Conservation (phyloP, 2,113 vertebrate genomes). For the Eurypyga helias region DNA sequence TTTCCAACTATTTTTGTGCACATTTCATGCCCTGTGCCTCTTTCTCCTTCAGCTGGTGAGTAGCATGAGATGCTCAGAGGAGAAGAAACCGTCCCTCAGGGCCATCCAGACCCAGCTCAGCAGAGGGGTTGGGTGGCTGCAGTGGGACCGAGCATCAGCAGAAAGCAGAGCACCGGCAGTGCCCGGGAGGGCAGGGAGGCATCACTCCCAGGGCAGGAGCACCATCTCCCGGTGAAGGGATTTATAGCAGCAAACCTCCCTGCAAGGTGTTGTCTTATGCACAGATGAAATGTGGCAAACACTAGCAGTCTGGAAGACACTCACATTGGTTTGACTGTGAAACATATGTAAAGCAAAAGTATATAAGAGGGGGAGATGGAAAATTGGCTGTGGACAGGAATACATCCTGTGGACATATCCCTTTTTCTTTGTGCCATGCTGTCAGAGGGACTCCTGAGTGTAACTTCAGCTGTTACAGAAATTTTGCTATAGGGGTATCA, state of each 20-base stretch:
- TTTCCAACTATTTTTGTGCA: background rate
- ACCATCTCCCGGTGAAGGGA: slow-evolving; percentile 50
- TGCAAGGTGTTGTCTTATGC: fast-evolving
- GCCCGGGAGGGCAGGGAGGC: background rate
- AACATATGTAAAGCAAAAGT: background rate
- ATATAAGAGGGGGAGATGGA: background rate
- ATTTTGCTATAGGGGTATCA: background rate
- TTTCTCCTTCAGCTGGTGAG: background rate
- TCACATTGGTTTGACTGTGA: background rate
- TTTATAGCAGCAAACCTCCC: background rate
- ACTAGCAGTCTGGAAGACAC: background rate
- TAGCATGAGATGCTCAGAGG: background rate
- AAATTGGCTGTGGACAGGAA: background rate
- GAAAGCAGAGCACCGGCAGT: fast-evolving
- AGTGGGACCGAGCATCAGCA: background rate
- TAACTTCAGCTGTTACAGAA: background rate
- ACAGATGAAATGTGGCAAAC: background rate
- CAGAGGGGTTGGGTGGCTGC: background rate
- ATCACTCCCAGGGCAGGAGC: slow-evolving; percentile 31
- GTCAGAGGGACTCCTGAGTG: background rate
- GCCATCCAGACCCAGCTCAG: background rate
- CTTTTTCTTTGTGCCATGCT: background rate
- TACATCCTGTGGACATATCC: background rate
- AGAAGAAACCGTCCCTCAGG: background rate
- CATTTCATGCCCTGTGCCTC: background rate